Evolutionary conservation across 2,113 vertebrate species (phyloP).

Genomic region (Eulemur macaco): DNA sequence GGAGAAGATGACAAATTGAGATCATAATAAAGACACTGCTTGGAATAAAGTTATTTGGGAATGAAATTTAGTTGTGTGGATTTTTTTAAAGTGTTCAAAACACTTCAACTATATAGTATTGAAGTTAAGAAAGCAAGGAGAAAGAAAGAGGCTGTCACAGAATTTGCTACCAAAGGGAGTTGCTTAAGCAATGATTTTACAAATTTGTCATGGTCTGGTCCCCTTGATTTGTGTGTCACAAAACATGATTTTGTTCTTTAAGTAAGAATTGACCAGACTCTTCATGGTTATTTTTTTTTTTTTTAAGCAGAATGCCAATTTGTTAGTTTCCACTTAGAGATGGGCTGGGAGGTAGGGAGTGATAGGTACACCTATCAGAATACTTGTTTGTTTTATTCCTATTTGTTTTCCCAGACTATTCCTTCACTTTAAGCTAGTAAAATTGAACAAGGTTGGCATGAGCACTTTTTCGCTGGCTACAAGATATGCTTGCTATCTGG

Average conservation of each 20-base stretch:
- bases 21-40: background rate
- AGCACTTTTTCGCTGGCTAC: background rate
- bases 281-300: background rate
- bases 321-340: background rate
- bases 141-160: background rate
- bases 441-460: background rate
- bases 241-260: background rate
- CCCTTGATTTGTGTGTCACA: background rate
- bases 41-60: background rate
- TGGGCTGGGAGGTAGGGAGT: background rate
- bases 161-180: background rate
- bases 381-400: background rate
- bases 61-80: background rate
- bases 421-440: background rate
- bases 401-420: background rate
- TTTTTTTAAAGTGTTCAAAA: background rate
- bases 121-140: background rate
- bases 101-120: background rate
- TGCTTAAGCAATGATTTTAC: background rate
- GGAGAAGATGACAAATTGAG: slow-evolving; percentile 7
- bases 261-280: background rate
- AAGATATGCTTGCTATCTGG: background rate
- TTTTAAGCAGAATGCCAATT: background rate
- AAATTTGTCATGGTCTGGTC: background rate
- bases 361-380: background rate